Base-by-base conservation (phyloP, 2,888 invertebrate genomes). In the Torymus aiolomorphi region DNA sequence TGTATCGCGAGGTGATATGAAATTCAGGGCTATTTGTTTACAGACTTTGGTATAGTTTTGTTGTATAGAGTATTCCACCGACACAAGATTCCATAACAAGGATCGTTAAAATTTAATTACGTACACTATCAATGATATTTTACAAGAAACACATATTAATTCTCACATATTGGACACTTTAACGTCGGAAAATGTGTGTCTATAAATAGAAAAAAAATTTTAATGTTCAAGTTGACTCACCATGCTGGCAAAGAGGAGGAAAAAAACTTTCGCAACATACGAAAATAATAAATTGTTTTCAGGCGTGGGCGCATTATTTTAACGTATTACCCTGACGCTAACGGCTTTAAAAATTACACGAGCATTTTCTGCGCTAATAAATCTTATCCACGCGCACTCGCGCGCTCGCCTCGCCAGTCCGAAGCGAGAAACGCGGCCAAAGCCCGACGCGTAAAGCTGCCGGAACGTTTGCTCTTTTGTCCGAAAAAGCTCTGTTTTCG, bases 301-400 rank as follows among this genome's bases (percentile, higher is more conserved):
- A 42, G 8, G 42, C 42, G 42, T 42, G 42, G 42, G 42, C 20
- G 24, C 57, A 57, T 70, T 70, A 42, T 57, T 57, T 70, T 31
- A 31, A 56, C 31, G 11, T 56, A 42, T 71, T 71, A 71, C 70
- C 13, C 18, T 70, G 57, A 16, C 42, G 49, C 70, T 57, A 70
- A 70, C 57, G 42, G 59, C 18, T 51, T 51, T 51, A 20, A 51
- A 71, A 61, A 49, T 20, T 61, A 71, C 71, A 61, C 49, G 61
- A 61, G n/a, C 18, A 61, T 71, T 42, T 42, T 71, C 61, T 61
- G 24, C 4, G 20, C 56, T 69, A 69, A 56, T 69, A 69, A 69
- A 69, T 69, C 56, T 69, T 56, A 69, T 69, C 56, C 67, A 31
- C 20, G 67, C n/a, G 24, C 2, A 69, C 56, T 31, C 67, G 16